These are phyloP conservation scores for Irena cyanogastra DNA, from an alignment of 2,113 vertebrate species.

Conservation along the genomic window DNA sequence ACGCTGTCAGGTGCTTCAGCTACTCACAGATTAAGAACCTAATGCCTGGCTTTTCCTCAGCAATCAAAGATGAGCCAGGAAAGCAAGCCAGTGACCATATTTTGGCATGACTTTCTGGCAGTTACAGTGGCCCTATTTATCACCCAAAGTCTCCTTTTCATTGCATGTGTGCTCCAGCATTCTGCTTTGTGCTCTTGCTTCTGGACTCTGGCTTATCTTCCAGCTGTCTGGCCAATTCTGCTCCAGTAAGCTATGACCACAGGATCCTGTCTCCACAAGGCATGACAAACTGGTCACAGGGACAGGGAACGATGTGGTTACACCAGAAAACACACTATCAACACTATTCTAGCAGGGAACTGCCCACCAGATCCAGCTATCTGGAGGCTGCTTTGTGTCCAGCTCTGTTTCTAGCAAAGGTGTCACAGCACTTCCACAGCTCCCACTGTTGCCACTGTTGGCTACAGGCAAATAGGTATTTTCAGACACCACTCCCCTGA, in stretches of 20 bases:
- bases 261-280: background rate
- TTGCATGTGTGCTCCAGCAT: background rate
- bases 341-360: background rate
- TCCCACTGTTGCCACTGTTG: background rate
- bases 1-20: background rate
- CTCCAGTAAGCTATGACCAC: background rate
- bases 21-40: background rate
- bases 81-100: background rate
- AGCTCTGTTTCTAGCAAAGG: background rate
- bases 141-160: background rate
- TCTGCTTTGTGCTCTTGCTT: background rate
- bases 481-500: background rate
- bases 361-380: background rate
- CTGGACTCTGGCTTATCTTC: slow-evolving; percentile 6
- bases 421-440: background rate
- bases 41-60: background rate
- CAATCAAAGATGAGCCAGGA: background rate
- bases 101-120: slow-evolving; percentile 14
- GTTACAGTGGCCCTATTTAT: background rate
- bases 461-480: background rate
- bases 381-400: background rate
- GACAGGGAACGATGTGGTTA: background rate
- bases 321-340: background rate
- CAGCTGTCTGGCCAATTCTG: slow-evolving; percentile 27
- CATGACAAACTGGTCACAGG: background rate